Evolutionary conservation across 2,797 vertebrate genomes (phyloP), one percentile per base, ranked within the genome.

Genomic region (Pangasius larnaudii): DNA sequence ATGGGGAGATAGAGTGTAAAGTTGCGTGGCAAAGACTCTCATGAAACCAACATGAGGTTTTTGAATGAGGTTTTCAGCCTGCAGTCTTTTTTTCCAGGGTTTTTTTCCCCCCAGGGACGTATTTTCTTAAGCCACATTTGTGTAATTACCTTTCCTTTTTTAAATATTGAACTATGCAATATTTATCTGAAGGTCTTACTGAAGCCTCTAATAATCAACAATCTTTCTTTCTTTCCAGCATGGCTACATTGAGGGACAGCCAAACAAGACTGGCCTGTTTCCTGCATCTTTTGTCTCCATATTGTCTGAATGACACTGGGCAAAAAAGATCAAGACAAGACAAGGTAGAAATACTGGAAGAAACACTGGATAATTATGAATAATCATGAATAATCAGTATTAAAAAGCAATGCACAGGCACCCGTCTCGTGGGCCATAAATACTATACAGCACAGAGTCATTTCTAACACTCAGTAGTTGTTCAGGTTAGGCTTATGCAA

Each of bases 161-260:
- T 1, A 63, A 58, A 65, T 67, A 83, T 53, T 81, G 13, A 86
- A 84, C 71, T 81, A 36, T 24, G 49, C 19, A 9, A 51, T 42
- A 9, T 80, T 87, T 36, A 33, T 65, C 46, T 78, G 36, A 86
- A n/a, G 13, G 8, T 56, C 19, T 42, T 67, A 30, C 16, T 72
- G 42, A 46, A 36, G 84, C 49, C 56, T 84, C 72, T 89, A 58
- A 89, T 65, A 36, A 72, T 53, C n/a, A 30, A 56, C 18, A 51
- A 63, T 39, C 39, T 39, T 39, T 88, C 56, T 91, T 78, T 92
- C 80, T 14, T 84, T 42, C 2, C 91, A 98, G 97, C 96, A 95
- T 22, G 96, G 96, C 82, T 96, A 96, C 91, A 92, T 97, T 63
- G 97, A 97, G 91, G 96, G 95, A 1, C 95, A 97, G 86, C 96